A percentile compares a stretch with the other conserved stretches of the same genome.
Conservation (phyloP, 1,140 invertebrate species). For the Zophobas morio region DNA sequence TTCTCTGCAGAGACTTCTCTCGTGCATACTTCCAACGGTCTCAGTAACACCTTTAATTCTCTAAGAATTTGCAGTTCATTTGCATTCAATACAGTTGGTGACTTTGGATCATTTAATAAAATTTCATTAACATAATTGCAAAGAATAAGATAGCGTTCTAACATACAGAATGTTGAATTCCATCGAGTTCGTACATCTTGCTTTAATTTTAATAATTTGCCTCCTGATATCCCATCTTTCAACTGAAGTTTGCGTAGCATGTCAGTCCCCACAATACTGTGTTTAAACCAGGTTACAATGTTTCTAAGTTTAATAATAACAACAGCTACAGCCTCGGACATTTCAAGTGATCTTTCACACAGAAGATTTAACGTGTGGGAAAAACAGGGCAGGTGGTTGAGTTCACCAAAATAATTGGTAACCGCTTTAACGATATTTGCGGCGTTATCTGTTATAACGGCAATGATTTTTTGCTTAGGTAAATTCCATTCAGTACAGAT, state of each 20-base stretch:
- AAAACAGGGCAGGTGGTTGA: slow-evolving; percentile 65
- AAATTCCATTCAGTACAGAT: slow-evolving; percentile 63
- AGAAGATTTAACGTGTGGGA: slow-evolving; percentile 63
- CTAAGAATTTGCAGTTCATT: not conserved
- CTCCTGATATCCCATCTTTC: not conserved
- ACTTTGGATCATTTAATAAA: slow-evolving; percentile 59
- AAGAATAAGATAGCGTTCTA: slow-evolving; percentile 64
- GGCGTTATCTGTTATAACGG: slow-evolving; percentile 65
- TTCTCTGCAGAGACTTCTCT: slow-evolving; percentile 7
- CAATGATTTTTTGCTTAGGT: slow-evolving; percentile 60
- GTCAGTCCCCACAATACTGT: slow-evolving; percentile 63
- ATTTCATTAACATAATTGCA: slow-evolving; percentile 62
- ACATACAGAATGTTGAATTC: slow-evolving; percentile 66
- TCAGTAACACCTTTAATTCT: not conserved
- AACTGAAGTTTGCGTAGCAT: slow-evolving; percentile 60
- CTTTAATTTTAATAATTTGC: slow-evolving; percentile 57
- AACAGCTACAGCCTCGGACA: slow-evolving; percentile 27
- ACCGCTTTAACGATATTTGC: slow-evolving; percentile 66
- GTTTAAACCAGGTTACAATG: slow-evolving; percentile 66
- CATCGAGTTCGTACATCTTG: slow-evolving; percentile 63
- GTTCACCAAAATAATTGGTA: slow-evolving; percentile 62
- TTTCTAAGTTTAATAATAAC: slow-evolving; percentile 64
- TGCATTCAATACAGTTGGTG: slow-evolving; percentile 54
- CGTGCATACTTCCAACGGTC: not conserved
- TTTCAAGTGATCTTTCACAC: slow-evolving; percentile 34